phyloP scores from a whole-genome alignment of 2,797 vertebrate species.

The Labroides dimidiatus region DNA sequence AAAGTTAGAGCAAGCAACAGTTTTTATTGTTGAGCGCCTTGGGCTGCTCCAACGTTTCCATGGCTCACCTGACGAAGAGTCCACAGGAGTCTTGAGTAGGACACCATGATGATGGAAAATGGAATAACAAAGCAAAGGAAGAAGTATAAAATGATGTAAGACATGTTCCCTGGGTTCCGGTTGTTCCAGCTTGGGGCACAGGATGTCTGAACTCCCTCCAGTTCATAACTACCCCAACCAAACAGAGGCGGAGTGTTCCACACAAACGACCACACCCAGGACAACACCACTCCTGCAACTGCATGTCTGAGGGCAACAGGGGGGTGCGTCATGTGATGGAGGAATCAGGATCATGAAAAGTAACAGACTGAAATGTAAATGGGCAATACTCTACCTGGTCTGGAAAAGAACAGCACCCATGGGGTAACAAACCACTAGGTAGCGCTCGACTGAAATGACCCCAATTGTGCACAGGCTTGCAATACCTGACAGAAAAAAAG shows the following conservation, averaged over 20 bases:
- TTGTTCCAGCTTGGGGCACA: slow-evolving; percentile 85
- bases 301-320: slow-evolving; percentile 72
- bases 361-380: neutral
- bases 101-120: slow-evolving; percentile 77
- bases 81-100: slow-evolving; percentile 80
- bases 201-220: slow-evolving; percentile 82
- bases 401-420: slow-evolving; percentile 81
- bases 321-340: neutral
- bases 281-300: slow-evolving; percentile 75
- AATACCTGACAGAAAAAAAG: slow-evolving; percentile 72
- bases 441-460: slow-evolving; percentile 85
- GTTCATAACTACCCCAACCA: slow-evolving; percentile 82
- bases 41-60: neutral
- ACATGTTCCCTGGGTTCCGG: slow-evolving; percentile 78
- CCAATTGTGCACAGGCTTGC: slow-evolving; percentile 82
- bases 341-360: neutral
- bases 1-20: neutral
- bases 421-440: slow-evolving; percentile 82
- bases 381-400: slow-evolving; percentile 62
- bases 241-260: slow-evolving; percentile 87
- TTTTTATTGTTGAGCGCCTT: neutral
- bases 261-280: slow-evolving; percentile 87
- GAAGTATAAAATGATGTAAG: slow-evolving; percentile 84
- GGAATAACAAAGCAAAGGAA: slow-evolving; percentile 82
- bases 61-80: slow-evolving; percentile 78